Evolutionary conservation across 2,113 vertebrate genomes (phyloP).

Genomic region (Daubentonia madagascariensis): DNA sequence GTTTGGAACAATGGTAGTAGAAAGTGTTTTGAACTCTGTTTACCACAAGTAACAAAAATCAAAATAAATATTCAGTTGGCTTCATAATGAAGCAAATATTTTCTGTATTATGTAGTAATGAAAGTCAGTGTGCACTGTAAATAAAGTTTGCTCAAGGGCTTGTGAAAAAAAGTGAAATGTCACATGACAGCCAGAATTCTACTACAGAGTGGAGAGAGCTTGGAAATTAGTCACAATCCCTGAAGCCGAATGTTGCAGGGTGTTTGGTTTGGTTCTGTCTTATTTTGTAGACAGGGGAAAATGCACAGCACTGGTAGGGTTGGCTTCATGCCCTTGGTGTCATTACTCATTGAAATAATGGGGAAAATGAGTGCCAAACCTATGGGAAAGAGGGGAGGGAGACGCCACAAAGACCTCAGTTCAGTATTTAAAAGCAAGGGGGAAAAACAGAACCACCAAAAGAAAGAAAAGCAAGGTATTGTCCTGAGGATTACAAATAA

Average conservation of each 20-base stretch:
- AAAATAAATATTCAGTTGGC: conserved; percentile 78
- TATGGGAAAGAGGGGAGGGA: not conserved
- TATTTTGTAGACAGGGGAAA: conserved; percentile 53
- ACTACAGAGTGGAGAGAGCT: conserved; percentile 32
- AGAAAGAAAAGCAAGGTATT: not conserved
- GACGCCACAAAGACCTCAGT: not conserved
- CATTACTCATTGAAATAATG: conserved; percentile 69
- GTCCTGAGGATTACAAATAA: not conserved
- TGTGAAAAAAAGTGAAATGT: conserved; percentile 52
- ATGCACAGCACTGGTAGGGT: conserved; percentile 49
- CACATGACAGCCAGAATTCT: conserved; percentile 63
- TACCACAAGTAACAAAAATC: conserved; percentile 77
- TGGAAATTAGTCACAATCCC: conserved; percentile 61
- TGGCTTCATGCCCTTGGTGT: conserved; percentile 34
- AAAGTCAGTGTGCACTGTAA: conserved; percentile 72
- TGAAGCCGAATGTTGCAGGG: not conserved
- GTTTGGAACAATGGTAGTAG: conserved; percentile 68
- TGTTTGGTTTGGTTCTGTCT: conserved; percentile 58
- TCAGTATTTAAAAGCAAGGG: not conserved
- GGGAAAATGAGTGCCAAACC: conserved; percentile 48
- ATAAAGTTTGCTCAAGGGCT: conserved; percentile 74
- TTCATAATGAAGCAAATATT: conserved; percentile 78
- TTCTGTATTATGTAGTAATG: conserved; percentile 79
- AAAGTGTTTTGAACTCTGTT: conserved; percentile 77
- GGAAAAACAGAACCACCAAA: not conserved